Conservation (phyloP, 2,888 invertebrate genomes). For the Chrysolina oricalcia region DNA sequence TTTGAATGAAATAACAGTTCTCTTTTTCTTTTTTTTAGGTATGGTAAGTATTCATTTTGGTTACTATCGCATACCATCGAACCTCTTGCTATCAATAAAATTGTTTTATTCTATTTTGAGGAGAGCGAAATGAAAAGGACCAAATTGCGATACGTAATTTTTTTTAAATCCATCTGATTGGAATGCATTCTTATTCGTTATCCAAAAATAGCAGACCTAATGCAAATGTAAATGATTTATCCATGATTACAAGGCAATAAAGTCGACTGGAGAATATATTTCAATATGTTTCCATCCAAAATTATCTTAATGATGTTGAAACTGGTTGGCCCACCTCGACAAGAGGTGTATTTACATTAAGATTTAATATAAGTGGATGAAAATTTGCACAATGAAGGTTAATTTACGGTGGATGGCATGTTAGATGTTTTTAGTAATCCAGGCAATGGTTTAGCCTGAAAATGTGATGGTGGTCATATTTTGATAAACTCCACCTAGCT, state of each 20-base stretch:
- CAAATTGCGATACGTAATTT: neutral
- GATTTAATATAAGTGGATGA: neutral
- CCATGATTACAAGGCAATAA: neutral
- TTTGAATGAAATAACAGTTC: too few species aligned
- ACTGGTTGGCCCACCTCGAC: neutral
- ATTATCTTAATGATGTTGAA: neutral
- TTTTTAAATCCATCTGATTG: neutral
- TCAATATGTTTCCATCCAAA: neutral
- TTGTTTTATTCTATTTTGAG: too few species aligned
- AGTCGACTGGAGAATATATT: conserved; percentile 1
- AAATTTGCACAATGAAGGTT: neutral
- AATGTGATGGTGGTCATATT: too few species aligned
- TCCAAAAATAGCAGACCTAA: neutral
- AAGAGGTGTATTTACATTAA: neutral
- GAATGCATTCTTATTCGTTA: neutral
- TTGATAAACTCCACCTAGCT: too few species aligned
- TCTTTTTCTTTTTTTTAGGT: too few species aligned
- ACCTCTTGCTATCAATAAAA: too few species aligned
- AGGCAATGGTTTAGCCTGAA: too few species aligned
- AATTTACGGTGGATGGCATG: too few species aligned
- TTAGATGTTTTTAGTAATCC: too few species aligned
- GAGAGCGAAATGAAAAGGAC: too few species aligned
- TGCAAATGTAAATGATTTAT: neutral
- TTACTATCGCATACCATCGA: too few species aligned
- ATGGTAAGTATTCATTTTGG: too few species aligned